Percentiles rank a stretch among this genome's conserved stretches.
phyloP scores from a whole-genome alignment of 1,140 invertebrate species.

The Diorhabda sublineata region DNA sequence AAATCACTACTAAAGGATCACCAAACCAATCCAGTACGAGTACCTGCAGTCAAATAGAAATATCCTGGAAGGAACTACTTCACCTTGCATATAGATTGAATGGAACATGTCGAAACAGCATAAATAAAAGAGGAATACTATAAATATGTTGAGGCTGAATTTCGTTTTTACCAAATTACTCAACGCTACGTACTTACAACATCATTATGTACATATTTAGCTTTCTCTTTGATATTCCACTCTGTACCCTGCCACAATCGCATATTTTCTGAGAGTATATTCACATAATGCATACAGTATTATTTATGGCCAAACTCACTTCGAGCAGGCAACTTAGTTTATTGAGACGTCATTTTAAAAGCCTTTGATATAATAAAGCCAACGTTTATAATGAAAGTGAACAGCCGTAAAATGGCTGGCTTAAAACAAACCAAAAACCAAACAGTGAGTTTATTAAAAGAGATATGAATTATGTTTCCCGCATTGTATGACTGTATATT shows the following conservation, averaged over 20 bases:
- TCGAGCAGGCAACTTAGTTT: background rate
- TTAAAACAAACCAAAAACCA: slow-evolving; percentile 31
- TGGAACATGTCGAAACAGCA: no score
- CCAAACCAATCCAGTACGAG: no score
- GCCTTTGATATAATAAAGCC: slow-evolving; percentile 15
- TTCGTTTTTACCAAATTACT: no score
- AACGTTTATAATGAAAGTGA: slow-evolving; percentile 12
- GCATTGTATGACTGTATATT: slow-evolving; percentile 36
- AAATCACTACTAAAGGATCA: no score
- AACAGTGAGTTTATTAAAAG: slow-evolving; percentile 36
- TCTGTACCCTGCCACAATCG: background rate
- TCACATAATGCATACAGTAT: slow-evolving; percentile 1
- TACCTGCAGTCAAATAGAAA: no score
- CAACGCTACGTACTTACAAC: no score
- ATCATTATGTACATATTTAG: no score
- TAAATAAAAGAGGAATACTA: no score
- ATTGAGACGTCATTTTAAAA: slow-evolving; percentile 9
- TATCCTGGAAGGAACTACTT: no score
- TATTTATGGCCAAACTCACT: slow-evolving; percentile 6
- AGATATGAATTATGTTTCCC: slow-evolving; percentile 39
- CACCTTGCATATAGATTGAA: no score
- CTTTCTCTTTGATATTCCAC: background rate
- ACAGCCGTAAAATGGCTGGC: slow-evolving; percentile 14
- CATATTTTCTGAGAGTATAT: background rate
- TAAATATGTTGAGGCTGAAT: no score